Evolutionary conservation across 2,888 invertebrate species (phyloP).

Genomic region (Ophion ellenae): DNA sequence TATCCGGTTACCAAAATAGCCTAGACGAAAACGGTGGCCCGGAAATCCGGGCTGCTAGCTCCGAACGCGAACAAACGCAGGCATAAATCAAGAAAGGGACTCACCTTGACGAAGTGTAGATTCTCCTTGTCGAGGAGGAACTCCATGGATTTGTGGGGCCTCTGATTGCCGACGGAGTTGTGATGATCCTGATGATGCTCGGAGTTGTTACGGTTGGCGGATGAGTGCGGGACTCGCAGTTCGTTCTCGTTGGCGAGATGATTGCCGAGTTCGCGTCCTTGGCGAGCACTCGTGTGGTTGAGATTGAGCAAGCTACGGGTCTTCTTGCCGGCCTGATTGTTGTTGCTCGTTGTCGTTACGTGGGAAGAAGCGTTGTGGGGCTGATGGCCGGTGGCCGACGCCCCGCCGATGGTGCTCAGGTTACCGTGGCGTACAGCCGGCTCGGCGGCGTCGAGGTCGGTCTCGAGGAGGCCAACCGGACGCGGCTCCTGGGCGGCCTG

Average conservation of each 20-base stretch:
- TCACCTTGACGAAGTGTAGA: slow-evolving; percentile 93
- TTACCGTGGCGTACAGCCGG: slow-evolving; percentile 67
- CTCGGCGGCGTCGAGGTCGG: slow-evolving; percentile 92
- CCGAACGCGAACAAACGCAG: neutral
- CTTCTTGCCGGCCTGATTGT: slow-evolving; percentile 83
- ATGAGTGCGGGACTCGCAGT: slow-evolving; percentile 81
- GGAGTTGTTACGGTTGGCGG: slow-evolving; percentile 77
- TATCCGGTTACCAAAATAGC: too few relatives aligned
- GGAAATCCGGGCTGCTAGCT: neutral
- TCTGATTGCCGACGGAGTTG: slow-evolving; percentile 73
- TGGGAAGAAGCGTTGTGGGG: slow-evolving; percentile 62
- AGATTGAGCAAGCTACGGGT: slow-evolving; percentile 89
- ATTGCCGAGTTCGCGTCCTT: slow-evolving; percentile 84
- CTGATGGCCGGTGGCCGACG: slow-evolving; percentile 84
- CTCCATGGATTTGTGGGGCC: slow-evolving; percentile 96
- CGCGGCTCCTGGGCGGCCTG: slow-evolving; percentile 84
- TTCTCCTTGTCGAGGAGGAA: slow-evolving; percentile 97
- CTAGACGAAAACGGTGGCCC: too few relatives aligned
- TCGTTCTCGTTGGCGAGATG: slow-evolving; percentile 82
- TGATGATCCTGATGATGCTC: slow-evolving; percentile 81
- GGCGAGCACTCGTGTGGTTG: slow-evolving; percentile 78
- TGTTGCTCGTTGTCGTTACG: slow-evolving; percentile 75
- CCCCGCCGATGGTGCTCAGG: slow-evolving; percentile 57
- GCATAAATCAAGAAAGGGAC: slow-evolving; percentile 73
- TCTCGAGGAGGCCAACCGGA: slow-evolving; percentile 93